Percentiles rank a stretch among this genome's conserved stretches.
phyloP scores from a whole-genome alignment of 2,113 vertebrate species.

The Tichodroma muraria region DNA sequence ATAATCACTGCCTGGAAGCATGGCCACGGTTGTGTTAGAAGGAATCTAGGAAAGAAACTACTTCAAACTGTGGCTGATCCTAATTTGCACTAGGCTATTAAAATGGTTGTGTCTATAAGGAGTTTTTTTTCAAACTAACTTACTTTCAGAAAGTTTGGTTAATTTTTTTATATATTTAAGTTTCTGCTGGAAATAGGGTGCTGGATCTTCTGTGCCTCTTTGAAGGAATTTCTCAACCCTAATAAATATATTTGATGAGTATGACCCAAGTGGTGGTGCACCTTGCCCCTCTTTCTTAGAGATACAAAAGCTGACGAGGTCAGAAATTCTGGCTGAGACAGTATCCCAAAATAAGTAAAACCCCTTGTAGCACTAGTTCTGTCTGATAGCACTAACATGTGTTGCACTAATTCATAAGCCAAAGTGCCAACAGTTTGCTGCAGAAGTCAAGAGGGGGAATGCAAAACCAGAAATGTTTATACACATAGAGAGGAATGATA shows the following conservation, averaged over 20 bases:
- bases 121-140: background rate
- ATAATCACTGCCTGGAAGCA: background rate
- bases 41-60: background rate
- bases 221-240: background rate
- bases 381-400: background rate
- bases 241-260: background rate
- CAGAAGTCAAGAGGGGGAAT: background rate
- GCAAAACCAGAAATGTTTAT: background rate
- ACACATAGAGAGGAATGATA: background rate
- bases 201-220: background rate
- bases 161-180: background rate
- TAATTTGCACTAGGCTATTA: background rate
- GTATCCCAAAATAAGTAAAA: background rate
- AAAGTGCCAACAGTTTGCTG: background rate
- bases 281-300: background rate
- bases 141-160: background rate
- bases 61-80: background rate
- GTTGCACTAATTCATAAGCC: background rate
- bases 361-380: background rate
- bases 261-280: background rate
- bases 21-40: background rate
- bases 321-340: background rate
- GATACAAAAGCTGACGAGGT: background rate
- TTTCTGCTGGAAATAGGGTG: fast-evolving
- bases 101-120: background rate